These are phyloP conservation scores for Eulemur albifrons DNA, from an alignment of 2,797 vertebrate genomes.

Conservation along the genomic window DNA sequence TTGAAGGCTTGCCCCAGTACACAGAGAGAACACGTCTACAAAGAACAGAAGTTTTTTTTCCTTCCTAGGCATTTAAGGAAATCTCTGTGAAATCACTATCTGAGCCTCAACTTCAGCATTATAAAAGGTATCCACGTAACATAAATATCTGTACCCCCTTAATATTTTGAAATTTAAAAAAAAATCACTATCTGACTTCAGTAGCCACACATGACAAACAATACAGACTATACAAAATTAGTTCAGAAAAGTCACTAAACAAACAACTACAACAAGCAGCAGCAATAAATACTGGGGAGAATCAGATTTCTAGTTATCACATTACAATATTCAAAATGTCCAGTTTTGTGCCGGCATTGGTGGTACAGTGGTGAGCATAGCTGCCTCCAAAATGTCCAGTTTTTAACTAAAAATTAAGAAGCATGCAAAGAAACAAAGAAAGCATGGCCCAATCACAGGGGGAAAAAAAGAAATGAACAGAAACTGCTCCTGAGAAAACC, in stretches of 20 bases:
- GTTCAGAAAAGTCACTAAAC: not conserved
- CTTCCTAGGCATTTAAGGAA: not conserved
- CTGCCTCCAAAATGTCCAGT: slow-evolving; percentile 82
- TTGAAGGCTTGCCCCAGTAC: not conserved
- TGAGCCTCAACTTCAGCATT: not conserved
- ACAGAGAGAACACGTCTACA: not conserved
- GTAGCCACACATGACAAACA: not conserved
- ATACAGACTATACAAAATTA: not conserved
- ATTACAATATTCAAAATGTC: not conserved
- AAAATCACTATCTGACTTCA: not conserved
- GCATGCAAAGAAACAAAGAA: not conserved
- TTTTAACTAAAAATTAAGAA: not conserved
- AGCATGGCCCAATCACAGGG: not conserved
- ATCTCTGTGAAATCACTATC: not conserved
- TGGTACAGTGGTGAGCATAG: slow-evolving; percentile 88
- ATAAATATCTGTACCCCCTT: not conserved
- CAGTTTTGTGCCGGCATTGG: slow-evolving; percentile 59
- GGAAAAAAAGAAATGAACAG: not conserved
- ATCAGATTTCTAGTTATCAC: not conserved
- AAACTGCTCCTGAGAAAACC: not conserved
- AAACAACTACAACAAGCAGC: not conserved
- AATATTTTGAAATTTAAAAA: not conserved
- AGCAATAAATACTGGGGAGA: not conserved
- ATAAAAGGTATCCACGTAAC: not conserved
- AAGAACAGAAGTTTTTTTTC: not conserved